Base-by-base conservation (phyloP, 1,140 invertebrate genomes). In the Cataglyphis hispanica region DNA sequence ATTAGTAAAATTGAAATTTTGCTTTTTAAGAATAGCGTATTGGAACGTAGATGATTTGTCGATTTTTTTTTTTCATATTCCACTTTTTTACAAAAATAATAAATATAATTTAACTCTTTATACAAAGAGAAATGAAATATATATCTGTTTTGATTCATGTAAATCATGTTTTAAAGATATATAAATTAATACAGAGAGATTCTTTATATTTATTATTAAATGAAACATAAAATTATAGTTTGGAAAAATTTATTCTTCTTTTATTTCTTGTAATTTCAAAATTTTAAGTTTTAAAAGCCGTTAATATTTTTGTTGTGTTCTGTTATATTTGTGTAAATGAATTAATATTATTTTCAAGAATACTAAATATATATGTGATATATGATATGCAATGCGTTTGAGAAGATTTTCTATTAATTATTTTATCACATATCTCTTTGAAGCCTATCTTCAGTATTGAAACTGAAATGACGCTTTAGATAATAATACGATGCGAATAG, bases 131-230 rank as follows among this genome's bases (percentile, higher is more conserved):
- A 6, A 34, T 56, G 31, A 74, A 74, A 74, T 74, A 53, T 53
- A 22, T 56, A 31, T 3, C 34, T 2, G 31, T 31, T 31, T n/a
- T 53, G 11, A 56, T 56, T 13, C 50, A 22, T 58, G 11, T 13
- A 56, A 74, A n/a, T 34, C 27, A 74, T 2, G 37, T 74, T 56
- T 56, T 56, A 2, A 34, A 74, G 50, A 74, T 74, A 74, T 13
- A 37, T 37, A 74, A 16, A 19, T 4, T 0, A 6, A 27, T 27
- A 27, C 7, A 27, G 25, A 74, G 34, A 16, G 13, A 5, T 22
- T 34, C 2, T n/a, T 34, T 72, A 70, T 31, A 66, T 66, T 8
- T 43, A 16, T 67, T 31, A 53, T 72, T 11, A 72, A 72, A 31
- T 31, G 3, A 72, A 50, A 50, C 19, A 70, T 31, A 50, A 50